These are phyloP conservation scores for Enhydra lutris DNA, from an alignment of 2,113 vertebrate genomes.

Conservation along the genomic window DNA sequence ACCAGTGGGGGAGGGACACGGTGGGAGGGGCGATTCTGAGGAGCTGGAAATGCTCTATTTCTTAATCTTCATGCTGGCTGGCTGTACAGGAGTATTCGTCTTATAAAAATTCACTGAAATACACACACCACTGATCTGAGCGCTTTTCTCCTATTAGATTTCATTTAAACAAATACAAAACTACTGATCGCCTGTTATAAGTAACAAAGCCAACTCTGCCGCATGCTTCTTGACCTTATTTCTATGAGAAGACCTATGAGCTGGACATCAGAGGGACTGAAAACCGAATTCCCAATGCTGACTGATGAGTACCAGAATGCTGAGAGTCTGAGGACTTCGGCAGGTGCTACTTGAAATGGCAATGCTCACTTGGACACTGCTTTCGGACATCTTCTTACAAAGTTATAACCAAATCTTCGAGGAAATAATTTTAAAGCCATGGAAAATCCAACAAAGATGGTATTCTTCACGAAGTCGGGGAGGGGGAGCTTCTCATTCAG, in stretches of 20 bases:
- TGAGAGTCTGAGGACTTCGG: not conserved
- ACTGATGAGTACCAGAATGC: not conserved
- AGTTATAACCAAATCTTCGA: not conserved
- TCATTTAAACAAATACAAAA: not conserved
- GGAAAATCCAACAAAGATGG: not conserved
- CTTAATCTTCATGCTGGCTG: not conserved
- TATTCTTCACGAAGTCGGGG: not conserved
- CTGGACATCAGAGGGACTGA: not conserved
- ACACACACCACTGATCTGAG: not conserved
- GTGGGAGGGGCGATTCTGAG: not conserved
- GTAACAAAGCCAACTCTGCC: not conserved
- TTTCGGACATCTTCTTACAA: not conserved
- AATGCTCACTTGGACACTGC: not conserved
- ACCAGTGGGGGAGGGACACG: accelerated
- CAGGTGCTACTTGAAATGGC: not conserved
- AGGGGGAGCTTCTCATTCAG: not conserved
- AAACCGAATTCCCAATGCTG: not conserved
- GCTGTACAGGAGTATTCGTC: no score
- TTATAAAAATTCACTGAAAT: not conserved
- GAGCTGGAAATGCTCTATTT: not conserved
- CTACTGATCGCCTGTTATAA: not conserved
- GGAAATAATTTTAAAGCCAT: not conserved
- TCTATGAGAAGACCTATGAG: not conserved
- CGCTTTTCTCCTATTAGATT: not conserved
- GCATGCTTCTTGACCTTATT: not conserved